These are phyloP conservation scores for Stichodactyla helianthus DNA, from an alignment of 64 coral and sea anemone species.

Conservation along the genomic window DNA sequence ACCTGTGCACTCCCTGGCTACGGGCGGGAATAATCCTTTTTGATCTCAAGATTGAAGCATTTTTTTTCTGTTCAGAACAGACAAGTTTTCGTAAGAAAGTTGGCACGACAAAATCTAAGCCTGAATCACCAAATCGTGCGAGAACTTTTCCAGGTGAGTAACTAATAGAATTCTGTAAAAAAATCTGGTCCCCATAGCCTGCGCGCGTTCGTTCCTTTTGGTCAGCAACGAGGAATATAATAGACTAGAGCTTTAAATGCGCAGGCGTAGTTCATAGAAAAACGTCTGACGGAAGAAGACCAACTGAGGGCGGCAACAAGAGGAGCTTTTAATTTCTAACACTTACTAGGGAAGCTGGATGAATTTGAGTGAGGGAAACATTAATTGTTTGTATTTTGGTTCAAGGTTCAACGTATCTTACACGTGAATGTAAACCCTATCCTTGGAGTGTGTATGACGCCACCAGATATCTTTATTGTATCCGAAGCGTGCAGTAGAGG, in stretches of 20 bases:
- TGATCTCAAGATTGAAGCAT: too few relatives aligned
- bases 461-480: slow-evolving; percentile 39
- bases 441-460: slow-evolving; percentile 46
- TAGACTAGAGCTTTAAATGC: too few relatives aligned
- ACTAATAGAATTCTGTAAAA: not conserved
- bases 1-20: too few relatives aligned
- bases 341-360: too few relatives aligned
- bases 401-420: slow-evolving; percentile 6
- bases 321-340: too few relatives aligned
- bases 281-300: too few relatives aligned
- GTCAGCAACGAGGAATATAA: too few relatives aligned
- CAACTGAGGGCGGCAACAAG: too few relatives aligned
- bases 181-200: not conserved
- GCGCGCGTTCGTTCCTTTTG: too few relatives aligned
- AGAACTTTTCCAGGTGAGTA: slow-evolving; percentile 1
- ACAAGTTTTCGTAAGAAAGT: slow-evolving; percentile 2
- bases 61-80: not conserved
- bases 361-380: too few relatives aligned
- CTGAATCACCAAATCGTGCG: slow-evolving; percentile 1
- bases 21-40: too few relatives aligned
- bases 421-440: slow-evolving; percentile 68
- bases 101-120: not conserved
- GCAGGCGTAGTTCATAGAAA: too few relatives aligned
- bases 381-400: not conserved
- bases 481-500: slow-evolving; percentile 66